Evolutionary conservation across 1,140 invertebrate genomes (phyloP), one percentile per base, ranked within the genome.

Genomic region (Drosophila subpulchrella): DNA sequence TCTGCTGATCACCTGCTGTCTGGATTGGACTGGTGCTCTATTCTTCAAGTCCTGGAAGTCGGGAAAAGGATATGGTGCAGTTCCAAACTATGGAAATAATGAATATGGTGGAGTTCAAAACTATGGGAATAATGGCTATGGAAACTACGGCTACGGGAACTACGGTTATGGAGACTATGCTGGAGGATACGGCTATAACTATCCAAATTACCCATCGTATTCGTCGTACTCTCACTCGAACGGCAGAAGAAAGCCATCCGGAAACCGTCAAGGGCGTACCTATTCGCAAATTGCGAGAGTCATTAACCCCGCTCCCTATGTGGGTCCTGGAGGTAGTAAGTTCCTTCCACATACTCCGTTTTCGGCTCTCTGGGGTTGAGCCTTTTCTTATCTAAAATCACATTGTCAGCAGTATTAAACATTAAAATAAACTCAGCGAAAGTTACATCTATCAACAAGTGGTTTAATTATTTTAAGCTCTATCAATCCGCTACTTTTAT

Each of bases 181-280:
- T 4, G 53, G 32, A n/a, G 61, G 62, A 15, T 73, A 78, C 32
- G 60, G 77, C 10, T 79, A 78, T 13, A 39, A 59, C 1, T 62
- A 76, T 13, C 10, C 34, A 20, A 27, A 34, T 4, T 71, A 51
- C 24, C 61, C 65, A 8, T 30, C 15, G 24, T 53, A 46, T 11
- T 67, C 59, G 2, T 32, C 55, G 1, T 8, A 67, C 3, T 34
- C 12, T 4, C 27, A 58, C 17, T 30, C 61, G 3, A 39, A 38
- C 0, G 30, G 44, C 27, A 30, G 42, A 44, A 46, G 47, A 27
- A 47, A 17, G 17, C 58, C 47, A 30, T 55, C 61, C 11, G 59
- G 63, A 24, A 62, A 74, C 7, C 88, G 91, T 7, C 55, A 41
- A 8, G 91, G 91, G 30, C 83, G 91, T 13, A 91, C 91, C 3